phyloP scores from a whole-genome alignment of 2,888 invertebrate genomes.

The Drosophila barbarae region DNA sequence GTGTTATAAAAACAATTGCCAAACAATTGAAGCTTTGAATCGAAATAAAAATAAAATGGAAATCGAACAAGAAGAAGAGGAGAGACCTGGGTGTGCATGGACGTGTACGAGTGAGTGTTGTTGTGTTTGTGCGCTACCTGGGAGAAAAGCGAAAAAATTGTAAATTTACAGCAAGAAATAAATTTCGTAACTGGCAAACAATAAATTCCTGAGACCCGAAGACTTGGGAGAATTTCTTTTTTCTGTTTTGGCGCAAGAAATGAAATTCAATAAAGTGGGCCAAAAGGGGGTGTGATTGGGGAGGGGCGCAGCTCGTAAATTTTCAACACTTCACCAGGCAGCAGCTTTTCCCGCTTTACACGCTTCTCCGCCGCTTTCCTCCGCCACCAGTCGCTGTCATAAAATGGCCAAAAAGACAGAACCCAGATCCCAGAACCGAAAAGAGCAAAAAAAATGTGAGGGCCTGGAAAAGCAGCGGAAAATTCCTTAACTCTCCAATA shows the following conservation, averaged over 20 bases:
- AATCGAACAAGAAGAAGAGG: conserved; percentile 22
- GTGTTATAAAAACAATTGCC: conserved; percentile 75
- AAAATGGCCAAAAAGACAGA: conserved; percentile 55
- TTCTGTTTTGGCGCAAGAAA: conserved; percentile 45
- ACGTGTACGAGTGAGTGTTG: neutral
- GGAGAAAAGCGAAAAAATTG: conserved; percentile 48
- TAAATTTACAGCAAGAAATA: conserved; percentile 73
- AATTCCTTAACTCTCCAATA: conserved; percentile 23
- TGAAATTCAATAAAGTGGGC: conserved; percentile 69
- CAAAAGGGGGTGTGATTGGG: conserved; percentile 9
- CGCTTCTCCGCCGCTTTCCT: neutral
- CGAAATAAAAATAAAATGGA: conserved; percentile 45
- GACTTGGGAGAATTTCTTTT: conserved; percentile 32
- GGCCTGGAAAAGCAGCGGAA: conserved; percentile 46
- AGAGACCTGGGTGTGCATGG: conserved; percentile 2
- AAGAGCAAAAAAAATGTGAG: conserved; percentile 10
- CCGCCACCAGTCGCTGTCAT: conserved; percentile 38
- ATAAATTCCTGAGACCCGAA: conserved; percentile 61
- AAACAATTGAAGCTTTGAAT: conserved; percentile 63
- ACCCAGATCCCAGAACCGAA: conserved; percentile 10
- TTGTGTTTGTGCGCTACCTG: conserved; percentile 46
- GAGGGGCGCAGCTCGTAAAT: conserved; percentile 54
- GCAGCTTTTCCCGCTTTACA: conserved; percentile 10
- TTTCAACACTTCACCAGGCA: conserved; percentile 66
- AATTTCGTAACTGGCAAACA: conserved; percentile 72